A percentile compares a stretch with the other conserved stretches of the same genome.
phyloP scores from a whole-genome alignment of 2,888 invertebrate genomes.

The Lasioglossum malachurum region DNA sequence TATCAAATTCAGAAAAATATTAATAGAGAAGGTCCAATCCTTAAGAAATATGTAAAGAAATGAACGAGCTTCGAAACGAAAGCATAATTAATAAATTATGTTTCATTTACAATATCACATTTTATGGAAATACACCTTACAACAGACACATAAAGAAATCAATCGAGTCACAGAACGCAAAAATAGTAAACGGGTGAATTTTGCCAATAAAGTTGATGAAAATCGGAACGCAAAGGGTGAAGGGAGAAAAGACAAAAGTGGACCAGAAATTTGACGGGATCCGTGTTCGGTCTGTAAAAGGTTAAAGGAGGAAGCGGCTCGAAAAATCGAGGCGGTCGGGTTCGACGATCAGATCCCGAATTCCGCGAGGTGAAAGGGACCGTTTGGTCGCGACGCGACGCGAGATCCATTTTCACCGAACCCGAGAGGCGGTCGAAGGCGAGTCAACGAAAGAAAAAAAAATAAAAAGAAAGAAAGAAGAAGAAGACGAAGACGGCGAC shows the following conservation, averaged over 20 bases:
- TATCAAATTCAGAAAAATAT: no score
- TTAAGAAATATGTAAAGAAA: no score
- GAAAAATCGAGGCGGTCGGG: constrained; percentile 24
- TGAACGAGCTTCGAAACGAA: no score
- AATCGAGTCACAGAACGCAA: no score
- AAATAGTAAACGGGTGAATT: no score
- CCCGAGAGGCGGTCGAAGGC: constrained; percentile 19
- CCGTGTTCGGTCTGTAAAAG: background rate
- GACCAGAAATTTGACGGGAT: background rate
- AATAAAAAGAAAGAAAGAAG: no score
- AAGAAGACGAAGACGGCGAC: background rate
- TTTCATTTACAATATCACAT: no score
- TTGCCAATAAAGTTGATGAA: no score
- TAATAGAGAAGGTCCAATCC: no score
- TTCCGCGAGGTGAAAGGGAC: constrained; percentile 62
- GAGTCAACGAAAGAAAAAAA: background rate
- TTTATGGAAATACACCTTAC: no score
- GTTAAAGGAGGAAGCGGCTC: background rate
- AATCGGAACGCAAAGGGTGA: background rate
- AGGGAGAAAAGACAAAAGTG: background rate
- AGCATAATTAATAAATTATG: no score
- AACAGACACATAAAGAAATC: no score
- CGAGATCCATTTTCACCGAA: constrained; percentile 61
- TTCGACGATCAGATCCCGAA: constrained; percentile 44
- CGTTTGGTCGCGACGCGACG: constrained; percentile 46